phyloP scores from a whole-genome alignment of 2,888 invertebrate species.

The Tryphoninae sp. region DNA sequence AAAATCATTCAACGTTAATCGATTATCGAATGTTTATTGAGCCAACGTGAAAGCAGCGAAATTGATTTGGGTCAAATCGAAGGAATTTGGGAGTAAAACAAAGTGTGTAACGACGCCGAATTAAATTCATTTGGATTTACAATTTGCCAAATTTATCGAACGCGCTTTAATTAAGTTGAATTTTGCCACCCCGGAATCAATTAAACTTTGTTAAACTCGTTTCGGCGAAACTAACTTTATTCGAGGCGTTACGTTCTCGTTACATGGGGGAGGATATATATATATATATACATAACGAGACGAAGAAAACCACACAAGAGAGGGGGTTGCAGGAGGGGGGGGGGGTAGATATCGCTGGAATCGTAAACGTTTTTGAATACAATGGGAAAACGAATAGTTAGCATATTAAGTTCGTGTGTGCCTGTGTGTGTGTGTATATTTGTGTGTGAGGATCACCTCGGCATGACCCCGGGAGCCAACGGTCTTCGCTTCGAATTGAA shows the following conservation, averaged over 20 bases:
- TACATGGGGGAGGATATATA: neutral
- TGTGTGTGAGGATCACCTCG: conserved; percentile 26
- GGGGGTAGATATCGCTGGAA: neutral
- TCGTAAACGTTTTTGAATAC: conserved; percentile 57
- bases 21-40: too few species aligned
- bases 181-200: neutral
- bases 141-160: neutral
- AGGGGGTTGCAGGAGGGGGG: neutral
- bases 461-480: conserved; percentile 28
- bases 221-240: neutral
- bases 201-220: neutral
- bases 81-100: too few species aligned
- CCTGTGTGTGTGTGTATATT: neutral
- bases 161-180: neutral
- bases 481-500: conserved; percentile 7
- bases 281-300: neutral
- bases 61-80: too few species aligned
- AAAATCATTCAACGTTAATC: too few species aligned
- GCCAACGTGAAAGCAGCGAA: too few species aligned
- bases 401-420: conserved; percentile 36
- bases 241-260: neutral
- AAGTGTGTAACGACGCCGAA: neutral
- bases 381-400: conserved; percentile 57
- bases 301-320: neutral
- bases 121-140: neutral